phyloP scores from a whole-genome alignment of 1,140 invertebrate species.

The Drosophila nasuta region DNA sequence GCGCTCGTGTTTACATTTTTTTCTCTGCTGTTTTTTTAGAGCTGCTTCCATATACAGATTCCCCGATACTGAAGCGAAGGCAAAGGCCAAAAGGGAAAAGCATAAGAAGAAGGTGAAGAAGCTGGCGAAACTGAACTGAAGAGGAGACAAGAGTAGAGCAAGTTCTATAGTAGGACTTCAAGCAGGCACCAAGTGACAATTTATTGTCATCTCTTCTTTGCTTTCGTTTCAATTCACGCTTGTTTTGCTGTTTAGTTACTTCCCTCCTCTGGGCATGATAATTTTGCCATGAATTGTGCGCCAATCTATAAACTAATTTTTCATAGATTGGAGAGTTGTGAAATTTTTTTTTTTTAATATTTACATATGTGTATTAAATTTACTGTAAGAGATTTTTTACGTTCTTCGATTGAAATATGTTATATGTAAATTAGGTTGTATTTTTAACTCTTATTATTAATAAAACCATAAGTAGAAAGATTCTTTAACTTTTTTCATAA shows the following conservation, averaged over 20 bases:
- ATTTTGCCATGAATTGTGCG: not conserved
- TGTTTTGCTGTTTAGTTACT: conserved; percentile 39
- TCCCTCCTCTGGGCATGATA: not conserved
- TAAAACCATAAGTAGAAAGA: no score
- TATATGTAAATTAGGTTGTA: no score
- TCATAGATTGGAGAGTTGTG: no score
- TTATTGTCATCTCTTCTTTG: conserved; percentile 78
- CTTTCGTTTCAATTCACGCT: conserved; percentile 55
- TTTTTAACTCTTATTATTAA: no score
- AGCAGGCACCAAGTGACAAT: conserved; percentile 62
- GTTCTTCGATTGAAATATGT: no score
- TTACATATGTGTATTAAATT: no score
- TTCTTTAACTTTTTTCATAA: no score
- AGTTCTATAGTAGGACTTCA: conserved; percentile 11
- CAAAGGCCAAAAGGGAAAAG: not conserved
- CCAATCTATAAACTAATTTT: no score
- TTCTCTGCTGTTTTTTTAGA: conserved; percentile 32
- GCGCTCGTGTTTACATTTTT: conserved; percentile 74
- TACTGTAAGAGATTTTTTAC: no score
- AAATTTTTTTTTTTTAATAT: no score
- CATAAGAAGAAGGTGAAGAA: not conserved
- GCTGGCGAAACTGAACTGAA: not conserved
- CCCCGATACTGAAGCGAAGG: conserved; percentile 21
- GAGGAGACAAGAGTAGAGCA: not conserved
- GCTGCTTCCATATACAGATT: conserved; percentile 27